Evolutionary conservation across 64 coral and sea anemone species (phyloP), one percentile per base, ranked within the genome.

Genomic region (Hydrozoanthus tunicans): DNA sequence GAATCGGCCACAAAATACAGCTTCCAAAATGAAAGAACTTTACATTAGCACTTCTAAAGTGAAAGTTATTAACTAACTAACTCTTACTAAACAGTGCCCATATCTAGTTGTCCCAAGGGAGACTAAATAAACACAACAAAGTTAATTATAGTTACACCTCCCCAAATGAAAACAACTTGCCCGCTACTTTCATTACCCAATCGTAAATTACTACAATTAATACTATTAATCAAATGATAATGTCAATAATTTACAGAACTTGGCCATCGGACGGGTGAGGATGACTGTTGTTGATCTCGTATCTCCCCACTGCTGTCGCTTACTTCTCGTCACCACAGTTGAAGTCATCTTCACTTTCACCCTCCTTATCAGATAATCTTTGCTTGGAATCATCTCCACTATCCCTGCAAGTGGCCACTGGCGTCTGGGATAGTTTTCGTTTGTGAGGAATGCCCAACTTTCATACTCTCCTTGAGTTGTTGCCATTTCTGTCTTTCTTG

Each of bases 341-440:
- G 60, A 90, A 66, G 62, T 90, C 25, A 77, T 80, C 60, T 68
- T 90, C 51, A 90, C 77, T 56, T 6, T 90, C 5, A 69, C 69
- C 27, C 55, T 89, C 69, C 70, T 68, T 17, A 76, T 68, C 25
- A 89, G 53, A 7, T 68, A 51, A 27, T 89, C 85, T 14, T 75
- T 58, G 56, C 69, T 89, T 24, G 55, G 69, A 7, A 75, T 73
- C 6, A 72, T 53, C 13, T 81, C 64, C 13, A 91, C 63, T 66
- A 81, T n/a, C 25, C 90, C 24, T 71, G 77, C 90, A 68, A 91
- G 90, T 25, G 90, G 90, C 78, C 78, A 91, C 24, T 91, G 78
- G 77, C 78, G 78, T 80, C 57, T 80, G 58, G 56, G 43, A 68
- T 51, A 84, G 9, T 84, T 84, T n/a, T 91, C 78, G 54, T 91